A percentile compares a stretch with the other conserved stretches of the same genome.
Evolutionary conservation across 2,888 invertebrate species (phyloP).

Genomic region (Drosophila pseudotalamancana): DNA sequence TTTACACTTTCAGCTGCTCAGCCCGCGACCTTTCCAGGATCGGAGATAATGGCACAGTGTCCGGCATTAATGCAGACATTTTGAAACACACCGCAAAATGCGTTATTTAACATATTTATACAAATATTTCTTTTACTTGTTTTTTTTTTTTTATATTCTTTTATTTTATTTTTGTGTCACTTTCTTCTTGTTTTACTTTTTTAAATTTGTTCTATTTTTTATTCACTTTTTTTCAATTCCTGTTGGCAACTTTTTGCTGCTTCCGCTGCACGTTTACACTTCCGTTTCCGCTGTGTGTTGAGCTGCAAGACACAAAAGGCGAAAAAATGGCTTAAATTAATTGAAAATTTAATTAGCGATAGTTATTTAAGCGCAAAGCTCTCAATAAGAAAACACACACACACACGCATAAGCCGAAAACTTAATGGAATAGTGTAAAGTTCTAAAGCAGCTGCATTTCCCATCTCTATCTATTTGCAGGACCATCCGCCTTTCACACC

Average conservation of each 20-base stretch:
- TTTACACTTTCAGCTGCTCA: conserved; percentile 1
- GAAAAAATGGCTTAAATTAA: conserved; percentile 30
- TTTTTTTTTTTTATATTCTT: not conserved
- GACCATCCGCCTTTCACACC: not conserved
- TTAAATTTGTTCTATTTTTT: conserved; percentile 12
- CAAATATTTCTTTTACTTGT: not conserved
- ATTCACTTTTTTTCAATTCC: conserved; percentile 18
- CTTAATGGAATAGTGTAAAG: conserved; percentile 39
- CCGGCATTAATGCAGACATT: conserved; percentile 24
- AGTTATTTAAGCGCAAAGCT: conserved; percentile 39
- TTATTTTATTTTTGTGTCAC: not conserved
- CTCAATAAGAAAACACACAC: conserved; percentile 18
- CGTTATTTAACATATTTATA: conserved; percentile 30
- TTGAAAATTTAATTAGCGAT: conserved; percentile 59
- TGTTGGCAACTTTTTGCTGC: conserved; percentile 30
- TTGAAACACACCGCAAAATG: conserved; percentile 1
- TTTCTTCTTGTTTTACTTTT: conserved; percentile 1
- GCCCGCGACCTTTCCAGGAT: conserved; percentile 43
- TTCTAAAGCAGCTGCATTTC: conserved; percentile 37
- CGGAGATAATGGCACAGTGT: conserved; percentile 18
- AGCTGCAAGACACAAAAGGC: conserved; percentile 36
- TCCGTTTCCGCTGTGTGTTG: conserved; percentile 31
- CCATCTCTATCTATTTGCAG: conserved; percentile 10
- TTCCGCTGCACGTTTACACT: conserved; percentile 38
- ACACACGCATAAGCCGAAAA: conserved; percentile 10